Percentiles rank a stretch among this genome's conserved stretches.
Evolutionary conservation across 1,140 invertebrate genomes (phyloP).

Genomic region (Dermatophagoides farinae): DNA sequence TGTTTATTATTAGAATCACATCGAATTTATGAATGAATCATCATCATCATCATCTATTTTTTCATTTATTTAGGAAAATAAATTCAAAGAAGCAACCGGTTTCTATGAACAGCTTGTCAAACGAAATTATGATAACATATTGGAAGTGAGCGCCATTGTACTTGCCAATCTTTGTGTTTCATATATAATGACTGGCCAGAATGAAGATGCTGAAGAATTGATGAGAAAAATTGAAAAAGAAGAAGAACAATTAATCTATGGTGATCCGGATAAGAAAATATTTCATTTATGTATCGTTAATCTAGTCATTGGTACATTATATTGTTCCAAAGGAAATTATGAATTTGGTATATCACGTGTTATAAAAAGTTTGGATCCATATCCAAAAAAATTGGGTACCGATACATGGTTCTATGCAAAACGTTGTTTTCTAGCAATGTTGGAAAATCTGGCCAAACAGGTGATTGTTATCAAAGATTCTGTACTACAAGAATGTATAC

Average conservation of each 20-base stretch:
- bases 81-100: constrained; percentile 89
- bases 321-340: constrained; percentile 96
- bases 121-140: constrained; percentile 82
- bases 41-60: background rate
- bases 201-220: constrained; percentile 93
- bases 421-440: constrained; percentile 71
- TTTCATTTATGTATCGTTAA: constrained; percentile 98
- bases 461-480: constrained; percentile 68
- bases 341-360: constrained; percentile 96
- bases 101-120: constrained; percentile 98
- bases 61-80: constrained; percentile 59
- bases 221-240: constrained; percentile 98
- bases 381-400: constrained; percentile 79
- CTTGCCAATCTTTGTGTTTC: constrained; percentile 95
- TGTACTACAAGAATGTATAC: constrained; percentile 68
- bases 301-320: constrained; percentile 91
- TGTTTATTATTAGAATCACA: too few relatives aligned
- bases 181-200: constrained; percentile 97
- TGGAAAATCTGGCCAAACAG: constrained; percentile 79
- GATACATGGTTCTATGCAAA: constrained; percentile 97
- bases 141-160: constrained; percentile 85
- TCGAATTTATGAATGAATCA: background rate
- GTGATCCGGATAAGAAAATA: constrained; percentile 81
- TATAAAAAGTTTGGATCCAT: constrained; percentile 86
- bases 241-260: constrained; percentile 74